Evolutionary conservation across 2,113 vertebrate species (phyloP).

Genomic region (Lagopus leucura): DNA sequence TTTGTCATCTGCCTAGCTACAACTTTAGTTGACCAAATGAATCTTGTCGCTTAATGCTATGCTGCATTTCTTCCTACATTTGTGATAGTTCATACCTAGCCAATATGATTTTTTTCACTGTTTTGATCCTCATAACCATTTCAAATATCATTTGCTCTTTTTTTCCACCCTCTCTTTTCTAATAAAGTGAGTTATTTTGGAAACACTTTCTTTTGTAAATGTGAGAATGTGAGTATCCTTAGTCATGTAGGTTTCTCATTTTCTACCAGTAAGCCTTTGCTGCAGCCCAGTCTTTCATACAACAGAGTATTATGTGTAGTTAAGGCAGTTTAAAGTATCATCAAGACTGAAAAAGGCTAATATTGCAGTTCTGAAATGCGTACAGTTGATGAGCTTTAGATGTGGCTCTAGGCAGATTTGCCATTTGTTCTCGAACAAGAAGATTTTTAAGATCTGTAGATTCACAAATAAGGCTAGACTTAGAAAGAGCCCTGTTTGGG

Average conservation of each 20-base stretch:
- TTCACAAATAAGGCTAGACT: not conserved
- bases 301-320: not conserved
- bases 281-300: not conserved
- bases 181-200: not conserved
- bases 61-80: not conserved
- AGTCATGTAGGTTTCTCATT: fast-evolving
- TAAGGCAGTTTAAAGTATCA: not conserved
- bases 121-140: not conserved
- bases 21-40: not conserved
- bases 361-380: not conserved
- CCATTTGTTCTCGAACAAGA: not conserved
- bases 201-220: not conserved
- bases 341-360: not conserved
- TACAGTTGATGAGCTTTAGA: constrained; percentile 19
- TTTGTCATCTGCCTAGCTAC: not conserved
- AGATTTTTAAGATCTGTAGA: not conserved
- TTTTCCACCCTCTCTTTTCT: not conserved
- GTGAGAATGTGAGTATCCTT: not conserved
- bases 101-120: not conserved
- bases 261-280: not conserved
- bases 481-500: not conserved
- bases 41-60: not conserved
- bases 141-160: not conserved
- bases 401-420: constrained; percentile 15
- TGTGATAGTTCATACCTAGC: not conserved